Evolutionary conservation across 2,797 vertebrate genomes (phyloP), one percentile per base, ranked within the genome.

Genomic region (Eleutherodactylus coqui): DNA sequence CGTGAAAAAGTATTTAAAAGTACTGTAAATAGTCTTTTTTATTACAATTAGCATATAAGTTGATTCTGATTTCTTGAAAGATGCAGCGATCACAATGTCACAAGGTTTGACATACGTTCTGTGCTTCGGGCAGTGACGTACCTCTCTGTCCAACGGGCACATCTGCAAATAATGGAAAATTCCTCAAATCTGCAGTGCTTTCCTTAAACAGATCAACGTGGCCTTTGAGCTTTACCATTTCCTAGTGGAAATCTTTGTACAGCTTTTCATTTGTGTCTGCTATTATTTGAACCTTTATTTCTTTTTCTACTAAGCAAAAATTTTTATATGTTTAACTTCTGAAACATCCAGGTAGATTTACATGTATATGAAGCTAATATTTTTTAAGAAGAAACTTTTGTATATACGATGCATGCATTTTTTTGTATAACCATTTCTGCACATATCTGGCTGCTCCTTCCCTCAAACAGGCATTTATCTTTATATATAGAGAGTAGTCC

Each of bases 311-410:
- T 91, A 93, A 90, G 90, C 91, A 90, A 91, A 78, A 93, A 91
- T 95, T 95, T n/a, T 95, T 94, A 93, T 95, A 95, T 95, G 89
- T 92, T 92, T 92, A 93, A 94, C 92, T 94, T 94, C 94, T 90
- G 90, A 92, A 94, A 93, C 94, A 94, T 90, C 89, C 92, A 92
- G 92, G 92, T 95, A 95, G 94, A 94, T 92, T 93, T 92, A 94
- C 95, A 90, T 95, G 95, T 95, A 95, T 95, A 95, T 94, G 94
- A 94, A 94, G 94, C 93, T 94, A 93, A 94, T 94, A 94, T 95
- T 95, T 95, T 95, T 94, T 89, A 94, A 94, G 92, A 73, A 84
- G 75, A 92, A 90, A 94, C 93, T 90, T 88, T 94, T 95, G 95
- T 95, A 95, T 90, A 95, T 95, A 95, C 88, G 92, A 91, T 93